Conservation (phyloP, 2,797 vertebrate genomes). For the Brachyalestes nurse region DNA sequence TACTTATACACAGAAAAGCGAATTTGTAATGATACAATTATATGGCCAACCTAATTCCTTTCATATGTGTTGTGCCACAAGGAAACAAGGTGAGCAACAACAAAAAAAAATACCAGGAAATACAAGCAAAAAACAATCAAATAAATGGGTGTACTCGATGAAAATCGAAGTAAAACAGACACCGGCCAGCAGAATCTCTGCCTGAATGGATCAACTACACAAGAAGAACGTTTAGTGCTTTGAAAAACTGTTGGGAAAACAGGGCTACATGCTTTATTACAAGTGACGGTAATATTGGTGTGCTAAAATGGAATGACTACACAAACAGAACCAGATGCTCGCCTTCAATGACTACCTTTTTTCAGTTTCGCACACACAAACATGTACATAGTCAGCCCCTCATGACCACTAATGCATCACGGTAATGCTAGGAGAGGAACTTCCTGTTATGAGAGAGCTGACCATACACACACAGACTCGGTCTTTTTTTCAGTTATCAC, state of each 20-base stretch:
- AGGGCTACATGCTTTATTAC: not conserved
- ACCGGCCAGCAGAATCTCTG: not conserved
- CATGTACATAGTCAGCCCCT: slow-evolving; percentile 40
- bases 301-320: slow-evolving; percentile 7
- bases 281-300: not conserved
- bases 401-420: slow-evolving; percentile 50
- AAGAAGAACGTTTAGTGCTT: not conserved
- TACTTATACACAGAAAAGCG: too few relatives aligned
- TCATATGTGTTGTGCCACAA: not conserved
- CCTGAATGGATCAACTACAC: not conserved
- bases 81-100: not conserved
- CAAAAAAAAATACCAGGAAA: not conserved
- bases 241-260: slow-evolving; percentile 4
- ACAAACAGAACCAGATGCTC: slow-evolving; percentile 14
- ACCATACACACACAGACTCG: slow-evolving; percentile 53
- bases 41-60: not conserved
- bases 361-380: slow-evolving; percentile 41
- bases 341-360: slow-evolving; percentile 5
- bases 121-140: not conserved
- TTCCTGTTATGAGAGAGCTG: slow-evolving; percentile 62
- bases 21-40: not conserved
- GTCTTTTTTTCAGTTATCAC: slow-evolving; percentile 59
- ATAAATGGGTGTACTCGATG: too few relatives aligned
- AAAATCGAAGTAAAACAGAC: not conserved
- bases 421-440: slow-evolving; percentile 56